A percentile compares a stretch with the other conserved stretches of the same genome.
phyloP scores from a whole-genome alignment of 2,888 invertebrate genomes.

The Argynnis bischoffii region DNA sequence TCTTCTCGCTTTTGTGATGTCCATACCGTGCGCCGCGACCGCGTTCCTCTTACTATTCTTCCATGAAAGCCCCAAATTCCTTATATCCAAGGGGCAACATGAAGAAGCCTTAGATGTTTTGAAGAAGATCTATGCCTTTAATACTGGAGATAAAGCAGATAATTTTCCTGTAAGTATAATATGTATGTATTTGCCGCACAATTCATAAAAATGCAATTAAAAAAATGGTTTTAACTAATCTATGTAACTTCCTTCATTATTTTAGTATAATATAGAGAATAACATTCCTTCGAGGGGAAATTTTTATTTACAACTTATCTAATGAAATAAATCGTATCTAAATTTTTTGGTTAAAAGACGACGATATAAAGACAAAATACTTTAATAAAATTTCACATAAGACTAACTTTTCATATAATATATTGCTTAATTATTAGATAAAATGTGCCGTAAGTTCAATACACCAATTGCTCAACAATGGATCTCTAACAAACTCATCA shows the following conservation, averaged over 20 bases:
- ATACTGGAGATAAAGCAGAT: constrained; percentile 62
- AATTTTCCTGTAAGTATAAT: constrained; percentile 63
- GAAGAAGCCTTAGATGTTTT: constrained; percentile 81
- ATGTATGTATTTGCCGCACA: not conserved
- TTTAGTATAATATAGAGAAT: too few relatives aligned
- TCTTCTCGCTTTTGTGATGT: constrained; percentile 85
- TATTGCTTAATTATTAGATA: too few relatives aligned
- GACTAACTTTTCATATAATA: too few relatives aligned
- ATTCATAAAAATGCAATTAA: not conserved
- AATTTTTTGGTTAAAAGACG: too few relatives aligned
- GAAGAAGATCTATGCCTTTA: constrained; percentile 65
- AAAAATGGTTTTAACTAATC: not conserved
- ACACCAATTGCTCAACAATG: too few relatives aligned
- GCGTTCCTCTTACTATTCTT: constrained; percentile 81
- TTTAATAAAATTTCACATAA: too few relatives aligned
- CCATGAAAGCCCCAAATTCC: constrained; percentile 91
- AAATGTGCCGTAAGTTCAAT: too few relatives aligned
- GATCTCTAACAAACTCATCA: not conserved
- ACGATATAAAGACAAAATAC: too few relatives aligned
- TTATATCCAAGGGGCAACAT: constrained; percentile 81
- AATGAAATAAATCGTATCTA: too few relatives aligned
- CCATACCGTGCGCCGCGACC: constrained; percentile 84
- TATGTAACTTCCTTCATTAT: too few relatives aligned
- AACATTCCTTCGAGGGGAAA: too few relatives aligned
- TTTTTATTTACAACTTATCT: too few relatives aligned